A percentile compares a stretch with the other conserved stretches of the same genome.
These are phyloP conservation scores for Eupleurogrammus muticus DNA, from an alignment of 2,797 vertebrate genomes.

Conservation along the genomic window DNA sequence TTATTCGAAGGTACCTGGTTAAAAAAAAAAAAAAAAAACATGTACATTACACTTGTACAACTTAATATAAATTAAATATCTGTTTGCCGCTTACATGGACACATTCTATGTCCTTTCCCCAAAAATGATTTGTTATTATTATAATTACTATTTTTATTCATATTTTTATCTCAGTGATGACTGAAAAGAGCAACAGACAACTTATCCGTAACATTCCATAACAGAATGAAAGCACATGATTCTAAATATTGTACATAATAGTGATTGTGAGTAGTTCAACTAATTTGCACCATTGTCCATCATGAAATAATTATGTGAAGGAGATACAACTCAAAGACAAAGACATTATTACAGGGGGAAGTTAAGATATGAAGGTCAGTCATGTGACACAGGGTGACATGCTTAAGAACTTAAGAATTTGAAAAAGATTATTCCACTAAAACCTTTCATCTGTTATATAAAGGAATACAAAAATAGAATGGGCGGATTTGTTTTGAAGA, in stretches of 20 bases:
- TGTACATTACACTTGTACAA: neutral
- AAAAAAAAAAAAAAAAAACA: neutral
- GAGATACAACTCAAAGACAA: slow-evolving; percentile 12
- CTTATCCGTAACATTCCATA: neutral
- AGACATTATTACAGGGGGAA: neutral
- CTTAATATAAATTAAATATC: neutral
- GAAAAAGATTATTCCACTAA: neutral
- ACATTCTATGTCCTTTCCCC: neutral
- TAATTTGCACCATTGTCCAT: neutral
- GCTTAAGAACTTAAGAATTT: slow-evolving; percentile 2
- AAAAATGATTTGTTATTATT: too few relatives aligned
- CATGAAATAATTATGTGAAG: neutral
- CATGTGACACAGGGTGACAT: slow-evolving; percentile 15
- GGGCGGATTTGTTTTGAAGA: slow-evolving; percentile 20
- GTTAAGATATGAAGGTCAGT: slow-evolving; percentile 22
- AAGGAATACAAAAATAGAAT: neutral
- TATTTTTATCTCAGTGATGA: neutral
- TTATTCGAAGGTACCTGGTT: neutral
- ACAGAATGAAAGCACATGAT: neutral
- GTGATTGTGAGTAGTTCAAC: neutral
- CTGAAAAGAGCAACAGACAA: neutral
- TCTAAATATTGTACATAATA: neutral
- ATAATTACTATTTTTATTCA: too few relatives aligned
- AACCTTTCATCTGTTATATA: slow-evolving; percentile 1
- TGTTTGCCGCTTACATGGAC: neutral